Base-by-base conservation (phyloP, 2,888 invertebrate genomes). In the Cloeon dipterum region DNA sequence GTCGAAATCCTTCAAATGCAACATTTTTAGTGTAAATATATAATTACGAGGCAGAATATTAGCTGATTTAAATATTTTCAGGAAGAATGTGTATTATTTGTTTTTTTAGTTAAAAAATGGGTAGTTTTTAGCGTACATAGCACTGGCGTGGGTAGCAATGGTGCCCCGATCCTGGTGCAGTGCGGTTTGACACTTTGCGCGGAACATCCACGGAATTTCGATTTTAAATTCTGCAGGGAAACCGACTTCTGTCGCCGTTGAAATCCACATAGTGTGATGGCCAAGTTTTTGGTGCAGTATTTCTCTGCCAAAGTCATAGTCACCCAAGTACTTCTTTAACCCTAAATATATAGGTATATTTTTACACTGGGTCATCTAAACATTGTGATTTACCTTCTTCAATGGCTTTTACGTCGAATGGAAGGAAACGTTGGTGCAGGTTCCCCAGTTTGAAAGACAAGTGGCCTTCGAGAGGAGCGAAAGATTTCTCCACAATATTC, bases 181-280 rank as follows among this genome's bases (percentile, higher is more conserved):
- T 14, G 35, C 41, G 20, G 35, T 29, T 1, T 21, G 25, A 14
- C 41, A 41, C 3, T 11, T 21, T 5, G 35, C 17, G 2, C 39
- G 37, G 5, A 39, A 10, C 8, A 34, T n/a, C 40, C 38, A 38
- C 4, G 44, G 44, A 10, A 39, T 41, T 18, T 23, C 14, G 11
- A 40, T 18, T n/a, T 38, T 13, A 29, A 42, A 39, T 7, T 21
- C 32, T 11, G 41, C 33, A 3, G 42, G 41, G 25, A 44, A 38
- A n/a, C 44, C 44, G 19, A 41, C 33, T 20, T 44, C 44, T 11
- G 40, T 42, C 10, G 37, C 23, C 11, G 37, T 32, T 7, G 38
- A 18, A 10, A 41, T 25, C 23, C 26, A 21, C 2, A 41, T 4
- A 17, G 19, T 21, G 3, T 18, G 32, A 14, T 33, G 13, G 16